Evolutionary conservation across 2,888 invertebrate genomes (phyloP).

Genomic region (Diloba caeruleocephala): DNA sequence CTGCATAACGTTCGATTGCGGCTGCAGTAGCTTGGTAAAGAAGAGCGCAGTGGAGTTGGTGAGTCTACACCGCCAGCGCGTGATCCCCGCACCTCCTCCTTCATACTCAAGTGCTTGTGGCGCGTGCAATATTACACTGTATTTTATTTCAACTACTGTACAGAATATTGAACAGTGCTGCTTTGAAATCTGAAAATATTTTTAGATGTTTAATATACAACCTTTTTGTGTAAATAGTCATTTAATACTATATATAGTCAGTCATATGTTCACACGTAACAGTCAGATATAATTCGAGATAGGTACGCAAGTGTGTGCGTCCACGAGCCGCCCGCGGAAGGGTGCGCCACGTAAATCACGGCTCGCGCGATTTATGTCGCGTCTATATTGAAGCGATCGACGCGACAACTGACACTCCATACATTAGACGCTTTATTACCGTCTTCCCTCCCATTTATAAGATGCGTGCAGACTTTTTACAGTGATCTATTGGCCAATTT

Average conservation of each 20-base stretch:
- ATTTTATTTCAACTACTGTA: no score
- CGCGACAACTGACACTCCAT: slow-evolving; percentile 45
- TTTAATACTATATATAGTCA: not conserved
- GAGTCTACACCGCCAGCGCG: no score
- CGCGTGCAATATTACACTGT: no score
- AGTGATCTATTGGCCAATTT: slow-evolving; percentile 46
- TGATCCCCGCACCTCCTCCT: no score
- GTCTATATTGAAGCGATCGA: slow-evolving; percentile 47
- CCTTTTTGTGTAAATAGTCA: no score
- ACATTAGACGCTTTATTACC: slow-evolving; percentile 48
- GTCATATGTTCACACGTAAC: not conserved
- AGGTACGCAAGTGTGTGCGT: not conserved
- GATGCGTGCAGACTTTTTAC: slow-evolving; percentile 23
- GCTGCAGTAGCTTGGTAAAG: no score
- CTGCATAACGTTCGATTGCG: no score
- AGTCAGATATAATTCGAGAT: not conserved
- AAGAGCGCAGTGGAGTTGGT: no score
- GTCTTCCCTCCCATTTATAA: slow-evolving; percentile 38
- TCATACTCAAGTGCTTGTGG: no score
- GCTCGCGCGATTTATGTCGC: slow-evolving; percentile 42
- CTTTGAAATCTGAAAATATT: no score
- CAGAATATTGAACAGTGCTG: no score
- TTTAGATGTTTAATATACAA: no score
- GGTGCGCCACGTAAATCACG: slow-evolving; percentile 32
- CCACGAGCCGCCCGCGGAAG: not conserved